These are phyloP conservation scores for Trileptium ribeirensis DNA, from an alignment of 2,888 invertebrate genomes.

Conservation along the genomic window DNA sequence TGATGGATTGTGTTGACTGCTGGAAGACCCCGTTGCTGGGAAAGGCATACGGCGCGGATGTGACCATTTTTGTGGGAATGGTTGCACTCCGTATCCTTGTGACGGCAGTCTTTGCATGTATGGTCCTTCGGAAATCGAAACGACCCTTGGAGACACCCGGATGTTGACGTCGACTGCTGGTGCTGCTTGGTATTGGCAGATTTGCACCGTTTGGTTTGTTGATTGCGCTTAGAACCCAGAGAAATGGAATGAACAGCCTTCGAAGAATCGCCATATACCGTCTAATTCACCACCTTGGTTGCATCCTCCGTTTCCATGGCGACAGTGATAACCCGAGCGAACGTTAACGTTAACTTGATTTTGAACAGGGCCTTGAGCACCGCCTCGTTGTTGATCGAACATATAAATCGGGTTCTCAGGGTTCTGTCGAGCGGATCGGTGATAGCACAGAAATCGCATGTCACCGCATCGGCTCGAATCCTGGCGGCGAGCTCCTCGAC, in stretches of 20 bases:
- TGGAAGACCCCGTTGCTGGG: background rate
- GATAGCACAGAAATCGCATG: too few relatives aligned
- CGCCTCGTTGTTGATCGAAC: too few relatives aligned
- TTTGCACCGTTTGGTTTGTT: too few relatives aligned
- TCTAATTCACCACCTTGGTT: background rate
- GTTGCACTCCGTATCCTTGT: background rate
- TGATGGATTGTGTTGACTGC: background rate
- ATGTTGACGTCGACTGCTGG: background rate
- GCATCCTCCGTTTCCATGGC: background rate
- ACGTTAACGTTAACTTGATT: background rate
- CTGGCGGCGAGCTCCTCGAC: too few relatives aligned
- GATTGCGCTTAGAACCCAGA: background rate
- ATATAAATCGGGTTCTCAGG: too few relatives aligned
- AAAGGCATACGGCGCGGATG: background rate
- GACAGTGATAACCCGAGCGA: background rate
- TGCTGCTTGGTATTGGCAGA: background rate
- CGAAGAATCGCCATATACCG: background rate
- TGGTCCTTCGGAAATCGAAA: background rate
- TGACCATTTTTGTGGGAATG: background rate
- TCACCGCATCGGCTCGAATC: too few relatives aligned
- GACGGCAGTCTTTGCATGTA: background rate
- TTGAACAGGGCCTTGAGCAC: background rate
- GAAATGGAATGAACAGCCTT: background rate
- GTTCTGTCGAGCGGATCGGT: too few relatives aligned
- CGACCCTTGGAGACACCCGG: background rate